A percentile compares a stretch with the other conserved stretches of the same genome.
Conservation (phyloP, 92 coral and sea anemone species). For the Diadumene lineata region DNA sequence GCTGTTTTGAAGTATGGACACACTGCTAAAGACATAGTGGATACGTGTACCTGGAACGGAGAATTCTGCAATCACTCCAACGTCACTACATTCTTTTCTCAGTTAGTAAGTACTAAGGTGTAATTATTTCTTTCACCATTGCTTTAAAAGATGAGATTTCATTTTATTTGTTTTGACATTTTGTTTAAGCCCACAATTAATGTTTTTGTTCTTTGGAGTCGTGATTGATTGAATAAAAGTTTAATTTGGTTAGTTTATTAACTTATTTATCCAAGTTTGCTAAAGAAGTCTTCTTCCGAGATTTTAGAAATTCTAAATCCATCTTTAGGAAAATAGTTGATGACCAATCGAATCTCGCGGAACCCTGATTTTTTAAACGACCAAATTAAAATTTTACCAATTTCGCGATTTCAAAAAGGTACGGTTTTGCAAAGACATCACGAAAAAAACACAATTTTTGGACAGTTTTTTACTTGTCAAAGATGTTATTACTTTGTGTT, state of each 20-base stretch:
- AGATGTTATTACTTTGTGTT: neutral
- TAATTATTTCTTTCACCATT: neutral
- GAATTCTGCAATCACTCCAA: slow-evolving; percentile 47
- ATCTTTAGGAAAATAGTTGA: neutral
- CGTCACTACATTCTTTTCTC: slow-evolving; percentile 49
- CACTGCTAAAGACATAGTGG: slow-evolving; percentile 39
- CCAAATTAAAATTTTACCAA: neutral
- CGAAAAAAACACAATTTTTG: neutral
- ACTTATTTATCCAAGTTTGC: neutral
- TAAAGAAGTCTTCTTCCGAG: neutral
- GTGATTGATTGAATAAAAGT: neutral
- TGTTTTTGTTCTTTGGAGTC: neutral
- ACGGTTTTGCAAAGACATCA: neutral
- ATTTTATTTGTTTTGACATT: neutral
- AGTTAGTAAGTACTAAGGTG: slow-evolving; percentile 25
- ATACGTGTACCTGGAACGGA: slow-evolving; percentile 53
- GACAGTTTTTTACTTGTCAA: neutral
- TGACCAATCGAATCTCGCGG: neutral
- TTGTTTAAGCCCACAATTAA: neutral
- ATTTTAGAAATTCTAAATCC: neutral
- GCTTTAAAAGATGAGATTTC: neutral
- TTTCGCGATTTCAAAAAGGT: too few species aligned
- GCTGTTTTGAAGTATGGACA: slow-evolving; percentile 50
- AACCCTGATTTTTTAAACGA: neutral
- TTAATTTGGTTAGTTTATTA: neutral